phyloP scores from a whole-genome alignment of 2,888 invertebrate species.

The Diadegma fenestrale region DNA sequence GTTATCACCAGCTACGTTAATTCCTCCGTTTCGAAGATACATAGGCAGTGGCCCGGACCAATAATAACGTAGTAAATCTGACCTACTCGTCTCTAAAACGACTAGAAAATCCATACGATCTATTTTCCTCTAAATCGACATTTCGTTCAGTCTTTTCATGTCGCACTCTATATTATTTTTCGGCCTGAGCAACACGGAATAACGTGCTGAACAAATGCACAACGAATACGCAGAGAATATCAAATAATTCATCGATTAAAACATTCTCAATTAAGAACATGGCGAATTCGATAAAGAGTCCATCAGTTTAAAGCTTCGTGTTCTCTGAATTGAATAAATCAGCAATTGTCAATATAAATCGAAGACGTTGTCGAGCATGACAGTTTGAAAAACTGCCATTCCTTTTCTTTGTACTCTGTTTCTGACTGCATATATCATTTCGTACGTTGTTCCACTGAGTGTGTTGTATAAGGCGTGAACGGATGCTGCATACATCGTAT shows the following conservation, averaged over 20 bases:
- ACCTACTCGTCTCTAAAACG: not conserved
- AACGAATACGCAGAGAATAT: not conserved
- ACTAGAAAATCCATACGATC: not conserved
- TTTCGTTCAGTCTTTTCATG: not conserved
- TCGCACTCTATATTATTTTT: not conserved
- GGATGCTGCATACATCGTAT: slow-evolving; percentile 13
- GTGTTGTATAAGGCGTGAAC: slow-evolving; percentile 2
- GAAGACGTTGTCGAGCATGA: slow-evolving; percentile 15
- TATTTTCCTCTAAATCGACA: not conserved
- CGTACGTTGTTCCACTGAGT: slow-evolving; percentile 4
- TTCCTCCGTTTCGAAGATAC: slow-evolving; percentile 13
- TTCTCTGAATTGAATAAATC: not conserved
- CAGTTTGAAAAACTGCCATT: not conserved
- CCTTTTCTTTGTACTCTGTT: slow-evolving; percentile 6
- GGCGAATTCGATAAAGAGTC: not conserved
- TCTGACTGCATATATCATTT: slow-evolving; percentile 33
- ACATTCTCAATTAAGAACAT: not conserved
- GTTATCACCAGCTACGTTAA: slow-evolving; percentile 15
- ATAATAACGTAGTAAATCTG: slow-evolving; percentile 8
- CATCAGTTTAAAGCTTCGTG: not conserved
- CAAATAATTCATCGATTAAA: not conserved
- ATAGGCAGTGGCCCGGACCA: not conserved
- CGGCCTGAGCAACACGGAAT: not conserved
- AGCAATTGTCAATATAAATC: slow-evolving; percentile 2
- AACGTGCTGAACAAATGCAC: not conserved